Evolutionary conservation across 1,140 invertebrate genomes (phyloP), one percentile per base, ranked within the genome.

Genomic region (Cotesia vestalis): DNA sequence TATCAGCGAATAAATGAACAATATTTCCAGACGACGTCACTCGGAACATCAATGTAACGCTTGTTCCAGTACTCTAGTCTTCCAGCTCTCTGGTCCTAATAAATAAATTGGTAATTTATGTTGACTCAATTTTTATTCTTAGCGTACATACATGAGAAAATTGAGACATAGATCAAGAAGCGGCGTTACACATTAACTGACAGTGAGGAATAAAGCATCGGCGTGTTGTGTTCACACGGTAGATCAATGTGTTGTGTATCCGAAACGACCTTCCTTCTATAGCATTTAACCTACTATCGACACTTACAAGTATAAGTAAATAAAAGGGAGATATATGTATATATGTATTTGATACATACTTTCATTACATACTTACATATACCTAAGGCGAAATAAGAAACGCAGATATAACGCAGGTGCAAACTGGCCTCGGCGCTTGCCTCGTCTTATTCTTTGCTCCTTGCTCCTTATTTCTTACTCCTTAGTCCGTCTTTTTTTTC

Each of bases 91-190:
- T 40, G 9, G 38, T 40, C 6, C 38, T 5, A 20, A 27, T 27
- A 27, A 27, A 46, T 46, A 46, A 6, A 46, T 46, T 46, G 6
- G 40, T 46, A 46, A 46, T 46, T 46, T 46, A 46, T 46, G 40
- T 20, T 55, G n/a, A 55, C 53, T 55, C 5, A 1, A 55, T 5
- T 55, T n/a, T 55, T 14, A 55, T 14, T 5, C 53, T 14, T n/a
- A 52, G 8, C 53, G 67, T 57, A 63, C 52, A 60, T 68, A 73
- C 55, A 70, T 53, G 73, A 62, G 20, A 61, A 72, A 76, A 81
- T 79, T 79, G 76, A 80, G 78, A 78, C 77, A 74, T 79, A 77
- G 70, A 76, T 78, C 75, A 76, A 73, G 76, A 71, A 51, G 55
- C 40, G 55, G 53, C 53, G 64, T 6, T 53, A 53, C 62, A 61